Conservation (phyloP, 2,113 vertebrate genomes). For the Ictidomys tridecemlineatus region DNA sequence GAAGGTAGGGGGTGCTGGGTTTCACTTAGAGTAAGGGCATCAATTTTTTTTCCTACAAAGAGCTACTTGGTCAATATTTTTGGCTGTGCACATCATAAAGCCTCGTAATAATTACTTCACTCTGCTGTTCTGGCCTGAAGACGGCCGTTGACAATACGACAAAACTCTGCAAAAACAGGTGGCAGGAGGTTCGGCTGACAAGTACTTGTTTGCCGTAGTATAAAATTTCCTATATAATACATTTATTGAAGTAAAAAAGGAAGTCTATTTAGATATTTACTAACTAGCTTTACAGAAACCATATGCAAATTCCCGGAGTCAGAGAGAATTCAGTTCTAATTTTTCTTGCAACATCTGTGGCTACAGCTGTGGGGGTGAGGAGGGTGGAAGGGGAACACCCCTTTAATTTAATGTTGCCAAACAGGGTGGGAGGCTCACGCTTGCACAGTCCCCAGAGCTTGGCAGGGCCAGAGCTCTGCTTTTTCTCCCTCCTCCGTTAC, state of each 20-base stretch:
- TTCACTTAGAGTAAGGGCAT: background rate
- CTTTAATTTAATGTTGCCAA: background rate
- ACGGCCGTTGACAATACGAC: background rate
- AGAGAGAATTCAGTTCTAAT: slow-evolving; percentile 36
- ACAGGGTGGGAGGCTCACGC: background rate
- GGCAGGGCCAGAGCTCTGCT: background rate
- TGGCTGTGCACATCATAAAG: background rate
- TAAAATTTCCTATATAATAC: slow-evolving; percentile 66
- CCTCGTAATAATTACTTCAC: background rate
- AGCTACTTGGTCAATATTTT: background rate
- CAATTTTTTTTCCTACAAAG: background rate
- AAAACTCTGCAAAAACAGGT: slow-evolving; percentile 52
- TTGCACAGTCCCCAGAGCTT: background rate
- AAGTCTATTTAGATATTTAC: slow-evolving; percentile 46
- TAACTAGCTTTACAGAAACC: slow-evolving; percentile 40
- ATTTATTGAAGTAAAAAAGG: slow-evolving; percentile 62
- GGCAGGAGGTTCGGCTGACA: slow-evolving; percentile 22
- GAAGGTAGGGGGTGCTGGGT: background rate
- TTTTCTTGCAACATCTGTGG: slow-evolving; percentile 63
- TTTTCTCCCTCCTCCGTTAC: background rate
- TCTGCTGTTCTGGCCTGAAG: background rate
- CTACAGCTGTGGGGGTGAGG: background rate
- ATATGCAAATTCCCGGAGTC: slow-evolving; percentile 62
- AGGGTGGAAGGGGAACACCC: background rate
- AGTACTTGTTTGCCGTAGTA: slow-evolving; percentile 21